Evolutionary conservation across 2,797 vertebrate genomes (phyloP).

Genomic region (Muscicapa striata): DNA sequence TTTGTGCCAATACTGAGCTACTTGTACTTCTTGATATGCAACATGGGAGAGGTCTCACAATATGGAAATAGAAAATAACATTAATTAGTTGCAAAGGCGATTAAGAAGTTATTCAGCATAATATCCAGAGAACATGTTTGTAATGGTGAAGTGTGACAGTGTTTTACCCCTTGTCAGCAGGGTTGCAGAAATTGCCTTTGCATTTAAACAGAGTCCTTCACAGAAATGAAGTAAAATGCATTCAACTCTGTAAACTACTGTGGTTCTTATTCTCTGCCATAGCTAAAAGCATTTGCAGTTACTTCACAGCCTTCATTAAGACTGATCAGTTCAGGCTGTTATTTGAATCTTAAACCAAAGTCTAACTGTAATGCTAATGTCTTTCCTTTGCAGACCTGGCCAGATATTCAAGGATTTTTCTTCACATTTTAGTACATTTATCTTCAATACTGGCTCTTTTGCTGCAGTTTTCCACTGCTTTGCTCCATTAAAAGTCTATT

Average conservation of each 20-base stretch:
- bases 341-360: not conserved
- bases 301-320: not conserved
- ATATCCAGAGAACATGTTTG: not conserved
- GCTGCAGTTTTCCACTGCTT: not conserved
- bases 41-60: not conserved
- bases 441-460: not conserved
- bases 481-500: constrained; percentile 4
- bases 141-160: not conserved
- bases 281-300: not conserved
- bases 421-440: not conserved
- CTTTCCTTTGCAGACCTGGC: not conserved
- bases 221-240: not conserved
- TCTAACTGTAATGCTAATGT: not conserved
- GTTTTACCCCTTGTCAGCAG: not conserved
- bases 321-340: not conserved
- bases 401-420: not conserved
- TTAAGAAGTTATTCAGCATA: not conserved
- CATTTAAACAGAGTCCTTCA: not conserved
- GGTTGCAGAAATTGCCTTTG: not conserved
- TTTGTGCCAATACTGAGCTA: not conserved
- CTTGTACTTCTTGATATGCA: not conserved
- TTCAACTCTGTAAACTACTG: not conserved
- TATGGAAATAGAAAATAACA: not conserved
- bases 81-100: not conserved
- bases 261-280: not conserved